Percentiles rank a stretch among this genome's conserved stretches.
Conservation (phyloP, 2,888 invertebrate genomes). For the Xanthia icteritia region DNA sequence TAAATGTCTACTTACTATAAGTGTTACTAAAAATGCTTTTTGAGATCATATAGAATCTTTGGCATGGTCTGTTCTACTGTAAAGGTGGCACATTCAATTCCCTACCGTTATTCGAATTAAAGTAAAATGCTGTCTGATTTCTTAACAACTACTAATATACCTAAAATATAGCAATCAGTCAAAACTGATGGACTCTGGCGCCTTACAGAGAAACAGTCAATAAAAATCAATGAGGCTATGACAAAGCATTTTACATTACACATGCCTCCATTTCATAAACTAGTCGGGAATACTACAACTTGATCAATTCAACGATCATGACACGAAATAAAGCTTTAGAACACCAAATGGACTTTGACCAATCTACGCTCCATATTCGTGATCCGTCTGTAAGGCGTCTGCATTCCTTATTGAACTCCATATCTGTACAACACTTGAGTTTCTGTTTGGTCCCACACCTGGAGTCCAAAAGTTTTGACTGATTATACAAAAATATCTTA, state of each 20-base stretch:
- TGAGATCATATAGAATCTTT: slow-evolving; percentile 68
- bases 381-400: slow-evolving; percentile 37
- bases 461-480: slow-evolving; percentile 52
- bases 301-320: neutral
- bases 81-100: slow-evolving; percentile 67
- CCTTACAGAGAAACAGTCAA: slow-evolving; percentile 33
- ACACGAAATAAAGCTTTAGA: neutral
- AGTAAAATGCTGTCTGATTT: slow-evolving; percentile 60
- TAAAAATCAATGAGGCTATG: neutral
- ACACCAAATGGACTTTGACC: neutral
- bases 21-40: slow-evolving; percentile 61
- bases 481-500: slow-evolving; percentile 63
- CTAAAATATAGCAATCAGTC: slow-evolving; percentile 55
- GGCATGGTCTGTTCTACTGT: slow-evolving; percentile 63
- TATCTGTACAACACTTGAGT: slow-evolving; percentile 13
- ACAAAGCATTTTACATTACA: neutral
- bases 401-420: neutral
- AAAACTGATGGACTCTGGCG: slow-evolving; percentile 51
- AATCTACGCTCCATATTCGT: neutral
- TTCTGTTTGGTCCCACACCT: slow-evolving; percentile 63
- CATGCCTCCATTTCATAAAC: neutral
- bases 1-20: slow-evolving; percentile 52
- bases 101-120: slow-evolving; percentile 45
- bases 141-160: slow-evolving; percentile 37
- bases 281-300: neutral